Percentiles rank a stretch among this genome's conserved stretches.
These are phyloP conservation scores for Drosophila glabriapex DNA, from an alignment of 2,888 invertebrate species.

Conservation along the genomic window DNA sequence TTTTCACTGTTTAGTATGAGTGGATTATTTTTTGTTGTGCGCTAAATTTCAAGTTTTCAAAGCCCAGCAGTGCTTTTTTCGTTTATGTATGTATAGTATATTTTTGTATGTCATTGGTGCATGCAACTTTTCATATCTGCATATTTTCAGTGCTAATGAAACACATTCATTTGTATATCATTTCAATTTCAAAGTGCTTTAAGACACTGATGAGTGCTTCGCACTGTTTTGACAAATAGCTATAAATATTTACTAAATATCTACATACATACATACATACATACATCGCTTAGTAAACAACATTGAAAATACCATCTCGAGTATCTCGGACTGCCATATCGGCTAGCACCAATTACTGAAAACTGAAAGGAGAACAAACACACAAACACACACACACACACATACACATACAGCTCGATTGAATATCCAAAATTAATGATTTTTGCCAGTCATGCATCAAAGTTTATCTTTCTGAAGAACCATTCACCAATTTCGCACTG, in stretches of 20 bases:
- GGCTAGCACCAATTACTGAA: conserved; percentile 38
- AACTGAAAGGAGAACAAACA: conserved; percentile 20
- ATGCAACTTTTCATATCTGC: conserved; percentile 25
- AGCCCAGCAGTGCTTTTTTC: conserved; percentile 28
- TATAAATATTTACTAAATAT: not conserved
- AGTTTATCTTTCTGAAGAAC: not conserved
- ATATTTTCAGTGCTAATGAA: conserved; percentile 19
- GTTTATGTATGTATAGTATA: not conserved
- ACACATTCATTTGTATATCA: conserved; percentile 5
- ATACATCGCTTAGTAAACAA: not conserved
- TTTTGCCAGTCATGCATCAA: conserved; percentile 42
- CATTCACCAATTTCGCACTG: conserved; percentile 24
- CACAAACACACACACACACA: conserved; percentile 6
- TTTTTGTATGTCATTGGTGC: conserved; percentile 9
- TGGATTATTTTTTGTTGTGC: conserved; percentile 14
- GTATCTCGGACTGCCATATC: conserved; percentile 7
- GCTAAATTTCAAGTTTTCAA: conserved; percentile 36
- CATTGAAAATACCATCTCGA: conserved; percentile 6
- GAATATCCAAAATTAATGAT: conserved; percentile 31
- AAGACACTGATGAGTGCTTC: not conserved
- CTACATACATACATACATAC: not conserved
- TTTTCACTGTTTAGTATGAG: conserved; percentile 6
- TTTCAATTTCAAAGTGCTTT: not conserved
- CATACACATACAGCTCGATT: not conserved
- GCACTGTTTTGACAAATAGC: not conserved